Evolutionary conservation across 2,797 vertebrate species (phyloP).

Genomic region (Eulemur mongoz): DNA sequence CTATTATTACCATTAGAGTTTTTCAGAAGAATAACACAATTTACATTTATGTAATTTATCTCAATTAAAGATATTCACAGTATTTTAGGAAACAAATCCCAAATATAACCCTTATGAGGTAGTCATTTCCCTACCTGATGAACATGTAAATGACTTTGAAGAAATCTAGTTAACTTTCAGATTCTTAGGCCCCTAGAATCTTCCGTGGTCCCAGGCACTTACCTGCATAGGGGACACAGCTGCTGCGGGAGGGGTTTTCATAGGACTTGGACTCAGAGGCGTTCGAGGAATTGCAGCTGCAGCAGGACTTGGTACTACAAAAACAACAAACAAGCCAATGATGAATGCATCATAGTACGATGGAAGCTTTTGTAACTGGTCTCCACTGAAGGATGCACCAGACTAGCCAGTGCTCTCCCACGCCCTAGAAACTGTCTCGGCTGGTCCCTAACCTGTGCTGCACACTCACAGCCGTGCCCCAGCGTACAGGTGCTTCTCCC

Average conservation of each 20-base stretch:
- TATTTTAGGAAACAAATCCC: not conserved
- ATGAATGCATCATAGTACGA: accelerated
- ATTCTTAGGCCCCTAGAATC: not conserved
- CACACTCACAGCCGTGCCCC: not conserved
- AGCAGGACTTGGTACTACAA: conserved; percentile 84
- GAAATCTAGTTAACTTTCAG: not conserved
- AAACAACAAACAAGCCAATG: conserved; percentile 29
- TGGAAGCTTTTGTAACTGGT: not conserved
- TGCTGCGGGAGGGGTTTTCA: conserved; percentile 97
- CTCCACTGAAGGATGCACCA: not conserved
- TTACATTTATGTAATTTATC: not conserved
- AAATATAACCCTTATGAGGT: not conserved
- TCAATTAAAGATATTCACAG: not conserved
- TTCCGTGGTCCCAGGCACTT: not conserved
- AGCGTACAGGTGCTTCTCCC: not conserved
- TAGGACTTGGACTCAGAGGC: conserved; percentile 96
- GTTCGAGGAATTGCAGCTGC: conserved; percentile 92
- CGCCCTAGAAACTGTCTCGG: not conserved
- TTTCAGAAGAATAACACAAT: not conserved
- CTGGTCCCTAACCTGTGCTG: accelerated
- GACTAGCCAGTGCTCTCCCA: not conserved
- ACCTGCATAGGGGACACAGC: conserved; percentile 98
- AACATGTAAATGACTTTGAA: not conserved
- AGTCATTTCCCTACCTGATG: not conserved
- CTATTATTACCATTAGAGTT: not conserved